These are phyloP conservation scores for Diacarnus erythraeanus DNA, from an alignment of 37 sponge, comb jelly and placozoan genomes.

Conservation along the genomic window DNA sequence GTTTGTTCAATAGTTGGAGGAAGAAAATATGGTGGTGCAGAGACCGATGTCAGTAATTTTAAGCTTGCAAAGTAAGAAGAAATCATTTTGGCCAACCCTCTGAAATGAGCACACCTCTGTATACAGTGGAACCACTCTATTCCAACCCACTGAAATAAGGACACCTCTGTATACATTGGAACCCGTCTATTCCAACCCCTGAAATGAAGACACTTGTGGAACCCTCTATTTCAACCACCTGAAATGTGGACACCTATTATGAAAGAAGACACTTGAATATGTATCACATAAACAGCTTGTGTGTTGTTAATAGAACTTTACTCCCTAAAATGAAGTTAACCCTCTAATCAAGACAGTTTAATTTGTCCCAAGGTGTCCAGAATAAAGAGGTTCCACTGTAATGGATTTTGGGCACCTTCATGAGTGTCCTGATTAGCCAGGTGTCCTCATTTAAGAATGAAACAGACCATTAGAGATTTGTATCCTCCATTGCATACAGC, in stretches of 20 bases:
- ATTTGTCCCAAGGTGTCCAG: too few species aligned
- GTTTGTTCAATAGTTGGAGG: not conserved
- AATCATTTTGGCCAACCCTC: too few species aligned
- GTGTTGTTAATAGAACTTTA: not conserved
- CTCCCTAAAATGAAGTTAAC: too few species aligned
- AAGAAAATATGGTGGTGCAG: constrained; percentile 12
- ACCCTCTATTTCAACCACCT: not conserved
- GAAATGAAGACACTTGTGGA: not conserved
- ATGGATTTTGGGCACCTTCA: too few species aligned
- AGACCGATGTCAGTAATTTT: not conserved
- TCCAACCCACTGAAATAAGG: too few species aligned
- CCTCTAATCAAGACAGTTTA: too few species aligned
- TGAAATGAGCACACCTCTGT: not conserved
- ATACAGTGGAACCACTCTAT: not conserved
- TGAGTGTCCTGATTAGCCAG: too few species aligned
- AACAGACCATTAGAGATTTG: not conserved
- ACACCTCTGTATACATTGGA: not conserved
- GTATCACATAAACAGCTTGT: too few species aligned
- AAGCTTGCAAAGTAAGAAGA: constrained; percentile 12
- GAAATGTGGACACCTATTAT: not conserved
- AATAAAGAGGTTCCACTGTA: too few species aligned
- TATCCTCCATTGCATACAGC: not conserved
- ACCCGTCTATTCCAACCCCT: not conserved
- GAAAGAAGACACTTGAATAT: too few species aligned
- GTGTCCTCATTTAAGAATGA: not conserved